Conservation (phyloP, 1,140 invertebrate genomes). For the Cotesia chilonis region DNA sequence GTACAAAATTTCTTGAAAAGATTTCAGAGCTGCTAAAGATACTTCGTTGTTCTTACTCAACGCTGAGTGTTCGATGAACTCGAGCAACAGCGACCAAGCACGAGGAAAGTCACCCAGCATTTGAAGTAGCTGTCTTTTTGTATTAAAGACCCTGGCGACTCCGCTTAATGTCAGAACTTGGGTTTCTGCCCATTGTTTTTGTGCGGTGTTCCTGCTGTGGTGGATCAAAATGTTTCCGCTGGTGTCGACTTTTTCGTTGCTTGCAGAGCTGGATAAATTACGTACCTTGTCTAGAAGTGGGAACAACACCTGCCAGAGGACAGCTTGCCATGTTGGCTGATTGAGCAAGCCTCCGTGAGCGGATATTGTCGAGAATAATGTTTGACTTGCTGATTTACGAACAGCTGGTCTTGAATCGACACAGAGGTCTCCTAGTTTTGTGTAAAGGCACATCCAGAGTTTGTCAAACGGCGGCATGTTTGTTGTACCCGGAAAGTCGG, state of each 20-base stretch:
- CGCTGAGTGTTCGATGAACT: conserved; percentile 93
- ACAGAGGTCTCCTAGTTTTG: conserved; percentile 89
- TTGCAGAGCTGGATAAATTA: conserved; percentile 89
- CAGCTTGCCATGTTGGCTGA: conserved; percentile 88
- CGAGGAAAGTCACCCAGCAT: conserved; percentile 89
- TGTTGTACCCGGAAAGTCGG: conserved; percentile 83
- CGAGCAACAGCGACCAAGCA: conserved; percentile 90
- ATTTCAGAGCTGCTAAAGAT: conserved; percentile 93
- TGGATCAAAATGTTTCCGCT: conserved; percentile 96
- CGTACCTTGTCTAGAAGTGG: conserved; percentile 93
- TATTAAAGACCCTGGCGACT: conserved; percentile 85
- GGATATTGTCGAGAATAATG: conserved; percentile 95
- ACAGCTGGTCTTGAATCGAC: conserved; percentile 95
- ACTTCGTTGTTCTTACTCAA: conserved; percentile 93
- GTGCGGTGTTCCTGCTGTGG: conserved; percentile 97
- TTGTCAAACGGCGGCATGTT: conserved; percentile 91
- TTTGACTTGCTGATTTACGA: conserved; percentile 97
- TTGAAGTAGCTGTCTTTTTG: conserved; percentile 85
- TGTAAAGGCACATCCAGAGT: conserved; percentile 95
- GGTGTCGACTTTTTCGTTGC: conserved; percentile 91
- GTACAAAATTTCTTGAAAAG: conserved; percentile 93
- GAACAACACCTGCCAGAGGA: conserved; percentile 93
- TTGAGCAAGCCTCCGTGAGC: conserved; percentile 91
- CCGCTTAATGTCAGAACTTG: conserved; percentile 83
- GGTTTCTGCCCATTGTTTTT: conserved; percentile 99